phyloP scores from a whole-genome alignment of 2,888 invertebrate genomes.

The Pseudanteris insignis region DNA sequence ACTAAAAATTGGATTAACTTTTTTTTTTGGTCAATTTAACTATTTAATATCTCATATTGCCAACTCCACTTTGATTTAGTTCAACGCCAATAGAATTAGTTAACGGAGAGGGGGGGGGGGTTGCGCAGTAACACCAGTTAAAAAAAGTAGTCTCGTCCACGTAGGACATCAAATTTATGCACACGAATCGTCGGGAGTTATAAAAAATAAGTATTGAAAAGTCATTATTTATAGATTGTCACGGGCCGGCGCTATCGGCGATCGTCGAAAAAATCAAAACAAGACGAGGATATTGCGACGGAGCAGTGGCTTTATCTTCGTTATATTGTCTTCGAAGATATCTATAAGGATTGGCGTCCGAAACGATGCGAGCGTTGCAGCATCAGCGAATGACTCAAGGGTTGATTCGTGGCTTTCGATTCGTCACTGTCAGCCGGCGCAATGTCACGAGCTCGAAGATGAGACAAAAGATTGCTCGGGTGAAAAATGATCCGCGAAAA shows the following conservation, averaged over 20 bases:
- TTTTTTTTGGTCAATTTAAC: too few species aligned
- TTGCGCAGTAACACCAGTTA: too few species aligned
- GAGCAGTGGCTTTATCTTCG: conserved; percentile 36
- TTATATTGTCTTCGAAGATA: conserved; percentile 42
- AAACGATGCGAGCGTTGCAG: conserved; percentile 38
- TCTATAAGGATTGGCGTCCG: conserved; percentile 37
- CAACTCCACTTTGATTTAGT: too few species aligned
- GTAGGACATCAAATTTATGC: too few species aligned
- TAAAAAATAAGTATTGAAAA: too few species aligned
- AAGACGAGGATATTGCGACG: conserved; percentile 30
- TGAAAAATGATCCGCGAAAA: conserved; percentile 67
- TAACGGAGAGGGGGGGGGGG: too few species aligned
- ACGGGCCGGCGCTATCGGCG: conserved; percentile 31
- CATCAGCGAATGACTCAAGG: conserved; percentile 59
- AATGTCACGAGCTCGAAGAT: conserved; percentile 64
- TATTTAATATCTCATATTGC: too few species aligned
- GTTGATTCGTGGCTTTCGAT: conserved; percentile 64
- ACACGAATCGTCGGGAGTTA: neutral
- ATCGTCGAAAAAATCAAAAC: conserved; percentile 27
- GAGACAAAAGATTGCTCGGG: conserved; percentile 63
- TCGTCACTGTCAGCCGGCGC: conserved; percentile 65
- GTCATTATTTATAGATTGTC: conserved; percentile 39
- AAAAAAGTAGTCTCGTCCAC: too few species aligned
- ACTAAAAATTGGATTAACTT: too few species aligned
- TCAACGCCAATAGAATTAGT: too few species aligned